A percentile compares a stretch with the other conserved stretches of the same genome.
These are phyloP conservation scores for Dryobota labecula DNA, from an alignment of 2,888 invertebrate genomes.

Conservation along the genomic window DNA sequence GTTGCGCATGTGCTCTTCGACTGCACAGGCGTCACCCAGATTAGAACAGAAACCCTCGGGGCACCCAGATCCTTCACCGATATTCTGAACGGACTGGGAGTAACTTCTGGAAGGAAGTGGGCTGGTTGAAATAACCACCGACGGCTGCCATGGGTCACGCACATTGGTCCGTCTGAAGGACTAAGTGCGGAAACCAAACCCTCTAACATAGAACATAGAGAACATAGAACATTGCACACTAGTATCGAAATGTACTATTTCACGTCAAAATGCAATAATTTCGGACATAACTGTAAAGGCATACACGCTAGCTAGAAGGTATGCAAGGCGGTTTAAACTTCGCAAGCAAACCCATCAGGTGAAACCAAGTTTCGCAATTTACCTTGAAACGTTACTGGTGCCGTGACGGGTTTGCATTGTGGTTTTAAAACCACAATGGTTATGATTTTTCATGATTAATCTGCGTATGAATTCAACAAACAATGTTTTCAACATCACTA, in stretches of 20 bases:
- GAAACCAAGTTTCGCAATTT: background rate
- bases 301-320: background rate
- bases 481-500: conserved; percentile 26
- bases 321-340: background rate
- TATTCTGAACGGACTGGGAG: too few relatives aligned
- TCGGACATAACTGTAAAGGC: background rate
- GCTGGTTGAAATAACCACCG: too few relatives aligned
- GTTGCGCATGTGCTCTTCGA: too few relatives aligned
- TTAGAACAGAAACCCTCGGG: too few relatives aligned
- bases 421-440: background rate
- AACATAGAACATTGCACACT: too few relatives aligned
- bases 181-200: too few relatives aligned
- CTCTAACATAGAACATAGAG: too few relatives aligned
- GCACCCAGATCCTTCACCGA: too few relatives aligned
- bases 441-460: conserved; percentile 5
- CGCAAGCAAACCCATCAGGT: background rate
- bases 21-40: too few relatives aligned
- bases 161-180: too few relatives aligned
- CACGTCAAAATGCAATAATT: background rate
- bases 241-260: background rate
- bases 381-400: conserved; percentile 5
- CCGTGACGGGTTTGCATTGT: background rate
- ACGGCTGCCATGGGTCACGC: too few relatives aligned
- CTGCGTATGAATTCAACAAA: conserved; percentile 18
- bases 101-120: too few relatives aligned